phyloP scores from a whole-genome alignment of 2,797 vertebrate species.

The Molossus molossus region DNA sequence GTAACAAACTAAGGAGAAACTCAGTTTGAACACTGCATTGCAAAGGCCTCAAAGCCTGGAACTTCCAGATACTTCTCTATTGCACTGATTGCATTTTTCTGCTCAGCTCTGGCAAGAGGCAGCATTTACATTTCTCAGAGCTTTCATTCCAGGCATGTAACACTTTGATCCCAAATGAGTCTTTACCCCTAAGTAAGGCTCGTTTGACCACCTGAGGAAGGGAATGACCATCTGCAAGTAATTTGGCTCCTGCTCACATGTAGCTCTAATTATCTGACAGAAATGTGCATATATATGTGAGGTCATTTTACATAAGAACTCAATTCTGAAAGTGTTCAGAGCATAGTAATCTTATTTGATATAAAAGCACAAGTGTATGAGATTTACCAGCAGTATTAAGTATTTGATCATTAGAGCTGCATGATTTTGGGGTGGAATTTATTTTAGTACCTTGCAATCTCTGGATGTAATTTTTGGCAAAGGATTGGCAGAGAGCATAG shows the following conservation, averaged over 20 bases:
- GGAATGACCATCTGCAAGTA: neutral
- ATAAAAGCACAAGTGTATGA: constrained; percentile 87
- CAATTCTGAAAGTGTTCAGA: constrained; percentile 44
- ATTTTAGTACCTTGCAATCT: constrained; percentile 78
- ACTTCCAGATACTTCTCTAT: constrained; percentile 45
- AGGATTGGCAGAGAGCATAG: constrained; percentile 45
- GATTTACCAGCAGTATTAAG: constrained; percentile 83
- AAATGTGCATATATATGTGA: neutral
- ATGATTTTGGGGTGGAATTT: constrained; percentile 80
- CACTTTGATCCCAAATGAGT: constrained; percentile 24
- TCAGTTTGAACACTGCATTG: neutral
- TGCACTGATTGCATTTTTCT: constrained; percentile 34
- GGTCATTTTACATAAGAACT: constrained; percentile 20
- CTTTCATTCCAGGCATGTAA: constrained; percentile 45
- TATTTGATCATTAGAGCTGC: constrained; percentile 83
- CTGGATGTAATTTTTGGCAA: constrained; percentile 38
- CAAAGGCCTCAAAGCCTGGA: neutral
- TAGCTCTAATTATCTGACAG: constrained; percentile 41
- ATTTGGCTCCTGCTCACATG: neutral
- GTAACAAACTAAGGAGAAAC: constrained; percentile 6
- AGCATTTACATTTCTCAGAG: constrained; percentile 41
- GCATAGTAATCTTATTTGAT: constrained; percentile 62
- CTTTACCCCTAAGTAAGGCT: neutral
- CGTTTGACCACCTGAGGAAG: constrained; percentile 47
- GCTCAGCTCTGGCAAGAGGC: neutral